phyloP scores from a whole-genome alignment of 2,113 vertebrate genomes.

The Myodes glareolus region DNA sequence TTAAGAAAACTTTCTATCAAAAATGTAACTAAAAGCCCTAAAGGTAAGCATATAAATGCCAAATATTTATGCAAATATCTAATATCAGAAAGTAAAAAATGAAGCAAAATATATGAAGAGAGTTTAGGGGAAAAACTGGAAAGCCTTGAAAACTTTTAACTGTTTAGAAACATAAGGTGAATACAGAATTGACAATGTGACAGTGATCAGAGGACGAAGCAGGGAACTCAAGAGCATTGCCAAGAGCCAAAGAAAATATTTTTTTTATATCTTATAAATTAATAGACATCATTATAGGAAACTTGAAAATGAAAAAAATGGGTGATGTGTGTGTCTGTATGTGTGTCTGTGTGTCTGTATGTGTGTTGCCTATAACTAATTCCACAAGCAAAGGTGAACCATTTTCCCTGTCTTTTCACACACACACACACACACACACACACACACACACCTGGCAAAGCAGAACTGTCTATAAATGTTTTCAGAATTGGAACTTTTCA shows the following conservation, averaged over 20 bases:
- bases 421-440: not conserved
- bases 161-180: slow-evolving; percentile 32
- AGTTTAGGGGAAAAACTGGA: not conserved
- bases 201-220: not conserved
- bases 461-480: not conserved
- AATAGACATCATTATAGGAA: not conserved
- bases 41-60: slow-evolving; percentile 30
- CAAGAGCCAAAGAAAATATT: slow-evolving; percentile 3
- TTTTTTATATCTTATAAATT: slow-evolving; percentile 32
- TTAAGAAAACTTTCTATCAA: slow-evolving; percentile 48
- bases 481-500: not conserved
- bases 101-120: not conserved
- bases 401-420: not conserved
- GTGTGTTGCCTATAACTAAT: not conserved
- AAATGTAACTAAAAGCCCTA: slow-evolving; percentile 49
- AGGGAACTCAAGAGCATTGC: not conserved
- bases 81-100: slow-evolving; percentile 28
- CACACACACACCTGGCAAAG: not conserved
- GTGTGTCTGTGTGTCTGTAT: no score
- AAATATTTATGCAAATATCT: slow-evolving; percentile 15
- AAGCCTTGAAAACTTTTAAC: not conserved
- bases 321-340: not conserved
- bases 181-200: slow-evolving; percentile 10
- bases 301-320: not conserved
- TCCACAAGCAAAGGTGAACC: not conserved